Percentiles rank a stretch among this genome's conserved stretches.
Conservation (phyloP, 2,888 invertebrate genomes). For the Drosophila maculinotata region DNA sequence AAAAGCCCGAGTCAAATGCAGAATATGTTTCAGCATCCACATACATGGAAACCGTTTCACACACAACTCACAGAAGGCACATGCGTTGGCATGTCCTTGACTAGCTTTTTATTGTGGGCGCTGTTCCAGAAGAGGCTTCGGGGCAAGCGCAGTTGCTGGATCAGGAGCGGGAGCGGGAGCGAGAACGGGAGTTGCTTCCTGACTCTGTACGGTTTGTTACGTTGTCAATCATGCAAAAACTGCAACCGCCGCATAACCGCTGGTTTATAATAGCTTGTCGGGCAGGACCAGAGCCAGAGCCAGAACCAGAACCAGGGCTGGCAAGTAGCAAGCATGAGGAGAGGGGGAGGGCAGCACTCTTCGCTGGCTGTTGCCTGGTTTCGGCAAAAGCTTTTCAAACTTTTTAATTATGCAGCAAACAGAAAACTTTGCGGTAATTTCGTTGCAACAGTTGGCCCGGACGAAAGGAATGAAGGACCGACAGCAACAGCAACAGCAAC, state of each 20-base stretch:
- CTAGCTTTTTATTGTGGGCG: constrained; percentile 51
- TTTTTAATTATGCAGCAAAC: constrained; percentile 81
- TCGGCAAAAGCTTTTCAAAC: constrained; percentile 80
- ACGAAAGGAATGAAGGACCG: constrained; percentile 53
- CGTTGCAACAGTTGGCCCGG: constrained; percentile 76
- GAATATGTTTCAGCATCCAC: constrained; percentile 38
- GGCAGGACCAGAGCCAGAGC: constrained; percentile 24
- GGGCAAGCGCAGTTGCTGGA: not conserved
- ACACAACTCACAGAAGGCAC: constrained; percentile 29
- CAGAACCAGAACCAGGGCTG: constrained; percentile 13
- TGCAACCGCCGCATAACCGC: constrained; percentile 76
- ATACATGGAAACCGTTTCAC: constrained; percentile 4
- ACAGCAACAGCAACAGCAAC: no score
- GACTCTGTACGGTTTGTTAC: constrained; percentile 64
- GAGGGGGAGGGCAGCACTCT: constrained; percentile 6
- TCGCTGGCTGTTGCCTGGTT: constrained; percentile 69
- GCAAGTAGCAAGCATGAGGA: constrained; percentile 3
- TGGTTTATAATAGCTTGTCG: constrained; percentile 71
- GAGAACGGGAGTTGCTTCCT: constrained; percentile 29
- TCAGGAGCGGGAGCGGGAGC: not conserved
- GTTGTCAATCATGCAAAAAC: constrained; percentile 79
- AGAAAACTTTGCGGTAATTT: constrained; percentile 80
- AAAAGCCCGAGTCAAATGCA: constrained; percentile 29
- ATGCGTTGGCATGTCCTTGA: constrained; percentile 69
- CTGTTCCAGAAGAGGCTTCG: not conserved